These are phyloP conservation scores for Meriones psammophilus DNA, from an alignment of 2,797 vertebrate genomes.

Conservation along the genomic window DNA sequence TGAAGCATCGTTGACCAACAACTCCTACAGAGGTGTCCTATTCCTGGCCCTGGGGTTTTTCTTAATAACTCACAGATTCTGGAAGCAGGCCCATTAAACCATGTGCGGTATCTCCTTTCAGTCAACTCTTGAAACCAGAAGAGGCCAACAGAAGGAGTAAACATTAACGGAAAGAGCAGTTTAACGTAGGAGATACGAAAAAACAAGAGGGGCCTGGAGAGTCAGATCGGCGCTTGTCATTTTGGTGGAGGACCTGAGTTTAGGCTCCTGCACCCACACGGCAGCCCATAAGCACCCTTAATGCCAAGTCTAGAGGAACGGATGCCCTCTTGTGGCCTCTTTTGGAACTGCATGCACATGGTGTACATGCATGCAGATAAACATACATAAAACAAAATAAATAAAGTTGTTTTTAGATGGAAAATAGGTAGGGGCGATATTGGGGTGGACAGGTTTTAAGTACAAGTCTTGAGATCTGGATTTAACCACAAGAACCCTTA, in stretches of 20 bases:
- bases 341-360: neutral
- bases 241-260: neutral
- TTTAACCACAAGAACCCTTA: too few species aligned
- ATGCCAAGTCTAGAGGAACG: neutral
- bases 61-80: neutral
- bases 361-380: neutral
- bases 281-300: neutral
- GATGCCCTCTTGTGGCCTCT: neutral
- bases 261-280: too few species aligned
- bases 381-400: neutral
- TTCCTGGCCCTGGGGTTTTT: neutral
- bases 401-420: neutral
- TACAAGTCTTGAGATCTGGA: neutral
- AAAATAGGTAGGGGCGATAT: neutral
- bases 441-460: neutral
- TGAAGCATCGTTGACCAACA: neutral
- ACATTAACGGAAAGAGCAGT: neutral
- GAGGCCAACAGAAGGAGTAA: neutral
- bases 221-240: neutral
- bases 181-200: neutral
- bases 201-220: neutral
- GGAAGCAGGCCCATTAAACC: neutral
- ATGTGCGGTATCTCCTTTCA: neutral
- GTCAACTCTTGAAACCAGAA: neutral
- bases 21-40: neutral